Evolutionary conservation across 2,888 invertebrate species (phyloP).

Genomic region (Caenorhabditis zanzibari): DNA sequence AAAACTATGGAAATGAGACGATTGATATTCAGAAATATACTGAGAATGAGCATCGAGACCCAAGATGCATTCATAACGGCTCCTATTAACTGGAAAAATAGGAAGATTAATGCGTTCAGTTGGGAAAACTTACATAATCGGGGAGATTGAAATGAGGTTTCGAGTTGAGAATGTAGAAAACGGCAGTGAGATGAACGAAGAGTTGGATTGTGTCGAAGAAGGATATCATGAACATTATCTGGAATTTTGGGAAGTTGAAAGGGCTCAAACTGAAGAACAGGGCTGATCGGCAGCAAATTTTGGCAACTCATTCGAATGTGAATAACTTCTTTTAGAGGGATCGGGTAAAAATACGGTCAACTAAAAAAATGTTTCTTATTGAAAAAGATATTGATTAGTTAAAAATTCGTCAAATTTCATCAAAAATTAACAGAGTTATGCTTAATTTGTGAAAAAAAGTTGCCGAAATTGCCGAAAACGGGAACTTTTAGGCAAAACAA

Average conservation of each 20-base stretch:
- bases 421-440: no score
- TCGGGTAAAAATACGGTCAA: no score
- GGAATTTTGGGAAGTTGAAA: constrained; percentile 26
- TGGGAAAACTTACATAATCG: constrained; percentile 46
- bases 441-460: no score
- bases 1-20: constrained; percentile 69
- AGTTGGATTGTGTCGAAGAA: constrained; percentile 69
- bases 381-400: no score
- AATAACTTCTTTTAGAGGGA: no score
- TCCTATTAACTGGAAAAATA: constrained; percentile 65
- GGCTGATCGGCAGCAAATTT: no score
- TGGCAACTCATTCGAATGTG: no score
- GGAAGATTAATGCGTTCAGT: neutral
- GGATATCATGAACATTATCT: constrained; percentile 71
- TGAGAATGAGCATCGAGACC: constrained; percentile 68
- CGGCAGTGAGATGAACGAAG: constrained; percentile 66
- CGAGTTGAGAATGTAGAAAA: constrained; percentile 65
- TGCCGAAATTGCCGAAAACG: no score
- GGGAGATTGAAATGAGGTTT: constrained; percentile 47
- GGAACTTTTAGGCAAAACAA: no score
- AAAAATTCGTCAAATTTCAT: no score
- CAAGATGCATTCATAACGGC: constrained; percentile 70
- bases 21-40: constrained; percentile 69
- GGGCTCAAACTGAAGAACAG: no score
- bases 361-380: no score